Evolutionary conservation across 2,113 vertebrate species (phyloP).

Genomic region (Tursiops truncatus): DNA sequence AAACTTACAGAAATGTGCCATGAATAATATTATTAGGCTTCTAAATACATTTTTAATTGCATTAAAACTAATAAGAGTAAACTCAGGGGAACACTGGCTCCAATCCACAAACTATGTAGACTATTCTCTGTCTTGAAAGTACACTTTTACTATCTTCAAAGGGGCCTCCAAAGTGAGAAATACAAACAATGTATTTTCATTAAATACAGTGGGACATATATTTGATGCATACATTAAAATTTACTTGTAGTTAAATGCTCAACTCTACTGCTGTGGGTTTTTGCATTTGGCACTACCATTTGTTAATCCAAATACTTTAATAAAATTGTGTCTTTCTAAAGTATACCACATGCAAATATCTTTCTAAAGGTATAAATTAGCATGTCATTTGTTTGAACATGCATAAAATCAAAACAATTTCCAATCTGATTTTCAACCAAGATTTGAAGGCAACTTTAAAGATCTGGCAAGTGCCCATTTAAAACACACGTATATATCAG

Average conservation of each 20-base stretch:
- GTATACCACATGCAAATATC: background rate
- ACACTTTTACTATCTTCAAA: constrained; percentile 23
- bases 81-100: background rate
- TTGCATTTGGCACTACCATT: constrained; percentile 41
- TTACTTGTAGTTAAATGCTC: constrained; percentile 39
- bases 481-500: background rate
- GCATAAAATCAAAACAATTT: background rate
- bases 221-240: constrained; percentile 44
- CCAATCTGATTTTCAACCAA: constrained; percentile 9
- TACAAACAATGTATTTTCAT: constrained; percentile 44
- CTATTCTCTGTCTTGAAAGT: background rate
- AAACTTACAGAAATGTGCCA: constrained; percentile 30
- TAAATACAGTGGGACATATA: constrained; percentile 1
- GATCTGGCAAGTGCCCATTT: background rate
- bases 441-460: constrained; percentile 14
- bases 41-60: background rate
- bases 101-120: background rate
- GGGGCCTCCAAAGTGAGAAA: background rate
- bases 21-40: background rate
- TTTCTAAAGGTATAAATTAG: constrained; percentile 37
- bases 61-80: background rate
- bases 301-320: constrained; percentile 34
- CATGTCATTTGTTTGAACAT: constrained; percentile 6
- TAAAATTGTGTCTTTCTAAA: constrained; percentile 29
- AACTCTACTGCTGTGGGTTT: background rate